These are phyloP conservation scores for Mesembrinibis cayennensis DNA, from an alignment of 2,113 vertebrate species.

Conservation along the genomic window DNA sequence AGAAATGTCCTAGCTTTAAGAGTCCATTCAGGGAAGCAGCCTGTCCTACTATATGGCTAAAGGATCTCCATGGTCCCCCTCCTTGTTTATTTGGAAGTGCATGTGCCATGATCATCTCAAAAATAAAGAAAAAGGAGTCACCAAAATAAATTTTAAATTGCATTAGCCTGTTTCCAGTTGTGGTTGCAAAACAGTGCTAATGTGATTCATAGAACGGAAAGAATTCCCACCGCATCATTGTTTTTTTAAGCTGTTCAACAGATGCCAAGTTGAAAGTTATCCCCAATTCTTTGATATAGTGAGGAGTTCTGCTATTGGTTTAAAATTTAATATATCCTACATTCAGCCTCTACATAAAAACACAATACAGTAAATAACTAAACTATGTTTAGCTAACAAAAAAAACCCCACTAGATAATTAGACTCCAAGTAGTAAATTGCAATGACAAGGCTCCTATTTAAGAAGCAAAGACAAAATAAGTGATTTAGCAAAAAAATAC, in stretches of 20 bases:
- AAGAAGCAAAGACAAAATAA: neutral
- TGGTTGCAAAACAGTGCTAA: neutral
- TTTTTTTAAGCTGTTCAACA: neutral
- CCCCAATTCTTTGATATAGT: neutral
- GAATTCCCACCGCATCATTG: neutral
- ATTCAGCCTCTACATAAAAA: neutral
- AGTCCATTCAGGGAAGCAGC: neutral
- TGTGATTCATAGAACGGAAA: neutral
- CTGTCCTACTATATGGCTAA: neutral
- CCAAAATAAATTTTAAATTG: neutral
- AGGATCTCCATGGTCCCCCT: neutral
- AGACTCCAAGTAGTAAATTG: neutral
- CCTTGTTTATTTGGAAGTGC: neutral
- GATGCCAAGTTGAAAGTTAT: neutral
- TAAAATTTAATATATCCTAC: neutral
- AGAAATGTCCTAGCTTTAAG: neutral
- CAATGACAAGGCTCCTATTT: neutral
- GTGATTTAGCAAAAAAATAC: neutral
- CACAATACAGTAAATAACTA: neutral
- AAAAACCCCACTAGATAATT: neutral
- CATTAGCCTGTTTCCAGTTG: neutral
- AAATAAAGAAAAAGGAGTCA: neutral
- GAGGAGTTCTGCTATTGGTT: neutral
- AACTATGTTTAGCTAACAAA: neutral
- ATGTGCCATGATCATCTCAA: neutral